Conservation (phyloP, 2,113 vertebrate genomes). For the Siniperca chuatsi region DNA sequence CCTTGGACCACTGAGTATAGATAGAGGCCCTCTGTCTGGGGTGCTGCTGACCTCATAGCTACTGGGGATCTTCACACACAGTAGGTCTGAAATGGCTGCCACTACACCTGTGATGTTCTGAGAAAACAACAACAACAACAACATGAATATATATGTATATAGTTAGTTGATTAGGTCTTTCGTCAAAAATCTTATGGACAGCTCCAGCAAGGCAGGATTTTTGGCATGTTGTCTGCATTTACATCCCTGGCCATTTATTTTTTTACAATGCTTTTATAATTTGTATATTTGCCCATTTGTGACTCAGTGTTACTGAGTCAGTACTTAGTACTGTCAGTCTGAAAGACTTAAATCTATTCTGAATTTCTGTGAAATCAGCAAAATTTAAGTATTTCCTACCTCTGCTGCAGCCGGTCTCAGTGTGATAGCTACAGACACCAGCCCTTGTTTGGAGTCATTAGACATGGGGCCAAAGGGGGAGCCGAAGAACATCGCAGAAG, state of each 20-base stretch:
- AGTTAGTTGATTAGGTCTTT: neutral
- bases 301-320: neutral
- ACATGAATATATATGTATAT: neutral
- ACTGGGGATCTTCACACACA: conserved; percentile 92
- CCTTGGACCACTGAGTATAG: conserved; percentile 77
- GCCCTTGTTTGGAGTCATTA: conserved; percentile 91
- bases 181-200: neutral
- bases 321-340: too few relatives aligned
- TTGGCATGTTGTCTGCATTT: neutral
- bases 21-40: conserved; percentile 84
- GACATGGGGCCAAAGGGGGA: conserved; percentile 86
- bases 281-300: neutral
- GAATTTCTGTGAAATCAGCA: neutral
- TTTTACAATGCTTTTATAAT: neutral
- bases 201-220: neutral
- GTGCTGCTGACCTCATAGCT: conserved; percentile 94
- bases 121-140: conserved; percentile 7
- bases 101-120: conserved; percentile 93
- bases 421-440: conserved; percentile 97
- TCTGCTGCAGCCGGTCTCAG: conserved; percentile 94
- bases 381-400: conserved; percentile 82
- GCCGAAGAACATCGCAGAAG: conserved; percentile 74
- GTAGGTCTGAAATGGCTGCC: conserved; percentile 82
- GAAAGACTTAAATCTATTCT: neutral
- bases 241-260: neutral